phyloP scores from a whole-genome alignment of 1,140 invertebrate species.

The Macrostomum lignano region DNA sequence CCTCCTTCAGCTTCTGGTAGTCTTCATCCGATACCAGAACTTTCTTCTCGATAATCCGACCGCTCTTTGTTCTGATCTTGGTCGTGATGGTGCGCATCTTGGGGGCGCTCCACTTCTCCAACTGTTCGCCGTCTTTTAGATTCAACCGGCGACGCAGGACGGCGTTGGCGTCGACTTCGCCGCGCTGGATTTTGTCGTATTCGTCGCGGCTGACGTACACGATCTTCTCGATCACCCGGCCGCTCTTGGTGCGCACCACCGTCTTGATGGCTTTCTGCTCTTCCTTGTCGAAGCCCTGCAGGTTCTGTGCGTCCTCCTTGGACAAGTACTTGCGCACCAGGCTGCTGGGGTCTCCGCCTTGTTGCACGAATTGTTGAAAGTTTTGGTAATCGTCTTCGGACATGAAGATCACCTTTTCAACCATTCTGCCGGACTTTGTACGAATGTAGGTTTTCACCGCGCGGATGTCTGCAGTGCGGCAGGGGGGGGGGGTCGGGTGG shows the following conservation, averaged over 20 bases:
- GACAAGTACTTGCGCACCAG: slow-evolving; percentile 3
- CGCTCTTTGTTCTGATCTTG: slow-evolving; percentile 24
- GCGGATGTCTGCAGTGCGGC: slow-evolving; percentile 13
- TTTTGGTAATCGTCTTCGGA: slow-evolving; percentile 20
- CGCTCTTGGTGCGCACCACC: slow-evolving; percentile 21
- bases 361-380: slow-evolving; percentile 8
- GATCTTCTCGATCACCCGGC: slow-evolving; percentile 16
- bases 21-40: slow-evolving; percentile 20
- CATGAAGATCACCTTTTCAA: slow-evolving; percentile 18
- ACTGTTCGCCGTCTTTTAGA: slow-evolving; percentile 13
- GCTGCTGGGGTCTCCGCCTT: slow-evolving; percentile 1
- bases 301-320: not conserved
- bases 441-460: slow-evolving; percentile 23
- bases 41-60: slow-evolving; percentile 17
- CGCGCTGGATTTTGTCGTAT: slow-evolving; percentile 10
- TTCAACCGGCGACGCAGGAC: not conserved
- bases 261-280: slow-evolving; percentile 14
- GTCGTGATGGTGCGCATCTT: slow-evolving; percentile 18
- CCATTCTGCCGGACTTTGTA: slow-evolving; percentile 21
- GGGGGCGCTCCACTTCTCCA: slow-evolving; percentile 9
- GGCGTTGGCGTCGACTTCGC: not conserved
- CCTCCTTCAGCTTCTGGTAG: slow-evolving; percentile 17
- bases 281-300: slow-evolving; percentile 2
- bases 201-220: slow-evolving; percentile 22
- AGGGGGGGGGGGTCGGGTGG: no score